Percentiles rank a stretch among this genome's conserved stretches.
Evolutionary conservation across 2,888 invertebrate species (phyloP).

Genomic region (Lamellibrachia columna): DNA sequence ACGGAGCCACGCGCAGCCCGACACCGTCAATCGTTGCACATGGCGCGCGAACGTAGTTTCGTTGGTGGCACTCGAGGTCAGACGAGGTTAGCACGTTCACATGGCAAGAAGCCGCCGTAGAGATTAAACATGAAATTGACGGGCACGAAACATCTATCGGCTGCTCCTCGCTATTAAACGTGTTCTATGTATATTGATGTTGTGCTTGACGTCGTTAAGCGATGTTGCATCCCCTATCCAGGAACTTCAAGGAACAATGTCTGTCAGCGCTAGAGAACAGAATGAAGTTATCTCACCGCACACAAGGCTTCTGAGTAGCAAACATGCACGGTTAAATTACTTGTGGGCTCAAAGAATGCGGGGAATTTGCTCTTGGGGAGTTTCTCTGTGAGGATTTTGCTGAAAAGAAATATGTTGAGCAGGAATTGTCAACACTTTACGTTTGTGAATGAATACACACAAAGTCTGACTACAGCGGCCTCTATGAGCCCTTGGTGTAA

Average conservation of each 20-base stretch:
- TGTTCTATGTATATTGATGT: background rate
- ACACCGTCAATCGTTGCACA: too few relatives aligned
- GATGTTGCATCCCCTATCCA: background rate
- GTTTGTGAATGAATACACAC: too few relatives aligned
- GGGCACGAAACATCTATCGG: background rate
- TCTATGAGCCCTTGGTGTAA: too few relatives aligned
- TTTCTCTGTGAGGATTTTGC: too few relatives aligned
- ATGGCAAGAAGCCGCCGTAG: background rate
- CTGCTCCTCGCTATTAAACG: background rate
- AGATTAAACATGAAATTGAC: background rate
- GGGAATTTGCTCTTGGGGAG: too few relatives aligned
- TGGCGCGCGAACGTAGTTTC: background rate
- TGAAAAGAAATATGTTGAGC: too few relatives aligned
- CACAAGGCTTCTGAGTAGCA: too few relatives aligned
- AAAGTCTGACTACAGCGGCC: too few relatives aligned
- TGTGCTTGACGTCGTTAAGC: background rate
- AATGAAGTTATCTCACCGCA: background rate
- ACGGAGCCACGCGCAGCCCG: background rate
- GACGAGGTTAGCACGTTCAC: background rate
- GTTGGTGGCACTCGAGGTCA: background rate
- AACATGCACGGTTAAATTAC: too few relatives aligned
- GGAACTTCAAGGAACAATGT: background rate
- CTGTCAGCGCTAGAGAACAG: background rate
- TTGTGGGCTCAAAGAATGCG: too few relatives aligned
- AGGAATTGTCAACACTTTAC: too few relatives aligned